Conservation (phyloP, 2,797 vertebrate species). For the Enoplosus armatus region DNA sequence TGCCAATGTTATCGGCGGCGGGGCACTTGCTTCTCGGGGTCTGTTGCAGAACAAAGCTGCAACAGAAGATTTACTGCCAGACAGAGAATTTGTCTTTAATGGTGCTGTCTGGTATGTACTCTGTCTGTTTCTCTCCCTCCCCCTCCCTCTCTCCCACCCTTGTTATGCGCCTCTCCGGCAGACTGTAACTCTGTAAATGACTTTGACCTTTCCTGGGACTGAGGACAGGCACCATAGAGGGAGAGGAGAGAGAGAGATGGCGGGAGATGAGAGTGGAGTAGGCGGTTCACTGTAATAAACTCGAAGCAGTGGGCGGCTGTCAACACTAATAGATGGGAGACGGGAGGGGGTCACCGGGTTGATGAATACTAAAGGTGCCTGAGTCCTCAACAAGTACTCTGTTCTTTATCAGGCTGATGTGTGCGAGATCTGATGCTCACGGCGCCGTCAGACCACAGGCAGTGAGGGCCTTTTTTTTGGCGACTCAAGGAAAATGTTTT, state of each 20-base stretch:
- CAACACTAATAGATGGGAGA: constrained; percentile 78
- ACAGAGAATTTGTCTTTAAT: constrained; percentile 46
- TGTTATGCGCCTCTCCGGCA: constrained; percentile 51
- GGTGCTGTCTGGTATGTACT: constrained; percentile 47
- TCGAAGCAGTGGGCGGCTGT: constrained; percentile 80
- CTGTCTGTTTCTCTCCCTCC: constrained; percentile 28
- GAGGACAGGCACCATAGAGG: constrained; percentile 67
- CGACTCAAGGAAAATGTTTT: constrained; percentile 4
- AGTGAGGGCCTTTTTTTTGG: not conserved
- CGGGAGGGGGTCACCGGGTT: constrained; percentile 59
- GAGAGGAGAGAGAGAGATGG: constrained; percentile 59
- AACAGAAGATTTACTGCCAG: constrained; percentile 53
- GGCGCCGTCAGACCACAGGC: constrained; percentile 13
- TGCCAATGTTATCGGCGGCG: constrained; percentile 6
- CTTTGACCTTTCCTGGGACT: constrained; percentile 82
- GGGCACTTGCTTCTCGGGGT: constrained; percentile 4
- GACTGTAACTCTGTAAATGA: constrained; percentile 79
- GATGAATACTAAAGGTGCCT: constrained; percentile 77
- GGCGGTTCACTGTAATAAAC: constrained; percentile 80
- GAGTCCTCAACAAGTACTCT: constrained; percentile 53
- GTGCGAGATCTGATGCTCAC: constrained; percentile 42
- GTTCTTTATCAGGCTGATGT: constrained; percentile 43
- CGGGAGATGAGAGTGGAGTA: constrained; percentile 63
- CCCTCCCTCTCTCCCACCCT: constrained; percentile 29
- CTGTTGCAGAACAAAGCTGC: constrained; percentile 22